Percentiles rank a stretch among this genome's conserved stretches.
These are phyloP conservation scores for Sturnira hondurensis DNA, from an alignment of 2,113 vertebrate genomes.

Conservation along the genomic window DNA sequence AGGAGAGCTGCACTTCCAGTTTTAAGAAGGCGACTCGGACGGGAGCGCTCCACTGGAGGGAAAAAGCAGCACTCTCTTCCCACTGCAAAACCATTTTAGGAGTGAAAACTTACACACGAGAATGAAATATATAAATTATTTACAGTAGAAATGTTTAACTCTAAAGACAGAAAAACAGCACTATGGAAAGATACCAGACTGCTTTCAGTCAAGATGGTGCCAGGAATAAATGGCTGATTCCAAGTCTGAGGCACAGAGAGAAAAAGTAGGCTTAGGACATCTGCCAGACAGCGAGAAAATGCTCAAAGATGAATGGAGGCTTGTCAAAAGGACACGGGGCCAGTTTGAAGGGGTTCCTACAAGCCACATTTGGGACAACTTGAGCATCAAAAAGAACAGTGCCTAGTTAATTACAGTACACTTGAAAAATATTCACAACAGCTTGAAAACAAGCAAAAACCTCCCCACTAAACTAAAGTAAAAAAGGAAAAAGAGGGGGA, in stretches of 20 bases:
- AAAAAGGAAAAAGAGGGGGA: too few relatives aligned
- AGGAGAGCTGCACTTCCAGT: background rate
- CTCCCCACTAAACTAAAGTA: background rate
- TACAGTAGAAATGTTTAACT: background rate
- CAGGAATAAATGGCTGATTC: slow-evolving; percentile 8
- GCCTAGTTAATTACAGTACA: background rate
- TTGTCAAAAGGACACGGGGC: background rate
- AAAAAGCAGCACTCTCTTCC: background rate
- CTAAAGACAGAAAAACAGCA: background rate
- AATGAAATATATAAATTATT: background rate
- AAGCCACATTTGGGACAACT: background rate
- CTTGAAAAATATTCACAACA: background rate
- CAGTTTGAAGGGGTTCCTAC: background rate
- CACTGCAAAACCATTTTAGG: background rate
- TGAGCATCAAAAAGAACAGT: slow-evolving; percentile 21
- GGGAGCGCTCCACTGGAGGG: background rate
- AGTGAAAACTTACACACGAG: slow-evolving; percentile 7
- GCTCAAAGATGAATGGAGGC: background rate
- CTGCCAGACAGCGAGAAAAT: background rate
- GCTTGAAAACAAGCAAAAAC: background rate
- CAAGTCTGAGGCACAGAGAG: background rate
- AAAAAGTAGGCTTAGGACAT: background rate
- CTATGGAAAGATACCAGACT: background rate
- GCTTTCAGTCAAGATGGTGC: background rate
- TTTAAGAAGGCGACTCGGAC: background rate